Percentiles rank a stretch among this genome's conserved stretches.
These are phyloP conservation scores for Bibio marci DNA, from an alignment of 2,888 invertebrate genomes.

Conservation along the genomic window DNA sequence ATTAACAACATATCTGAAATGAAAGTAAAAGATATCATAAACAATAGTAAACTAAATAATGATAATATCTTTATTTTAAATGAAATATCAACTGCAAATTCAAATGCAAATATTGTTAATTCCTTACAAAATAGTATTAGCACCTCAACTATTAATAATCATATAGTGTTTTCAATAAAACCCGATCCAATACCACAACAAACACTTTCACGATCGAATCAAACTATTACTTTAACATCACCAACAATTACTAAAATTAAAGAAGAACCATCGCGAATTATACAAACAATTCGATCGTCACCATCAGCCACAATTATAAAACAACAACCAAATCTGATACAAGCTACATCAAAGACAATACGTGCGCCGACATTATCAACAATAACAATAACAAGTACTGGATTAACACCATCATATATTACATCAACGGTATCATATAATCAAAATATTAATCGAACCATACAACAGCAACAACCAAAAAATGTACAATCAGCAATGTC, in stretches of 20 bases:
- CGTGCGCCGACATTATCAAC: not conserved
- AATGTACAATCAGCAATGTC: constrained; percentile 1
- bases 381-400: not conserved
- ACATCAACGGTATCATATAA: not conserved
- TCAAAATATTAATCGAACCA: too few species aligned
- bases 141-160: constrained; percentile 2
- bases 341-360: constrained; percentile 8
- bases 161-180: constrained; percentile 4
- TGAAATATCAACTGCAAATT: too few species aligned
- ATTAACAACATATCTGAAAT: too few species aligned
- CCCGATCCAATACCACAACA: not conserved
- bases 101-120: too few species aligned
- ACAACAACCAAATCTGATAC: constrained; percentile 1
- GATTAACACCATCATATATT: not conserved
- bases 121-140: not conserved
- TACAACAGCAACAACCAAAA: not conserved
- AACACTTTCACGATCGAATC: not conserved
- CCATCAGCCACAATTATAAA: not conserved
- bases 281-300: constrained; percentile 23
- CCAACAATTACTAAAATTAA: constrained; percentile 4
- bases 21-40: too few species aligned
- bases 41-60: too few species aligned
- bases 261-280: constrained; percentile 7
- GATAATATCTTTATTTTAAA: too few species aligned
- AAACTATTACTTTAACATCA: not conserved